Evolutionary conservation across 2,888 invertebrate species (phyloP), one percentile per base, ranked within the genome.

Genomic region (Falcaria lacertinaria): DNA sequence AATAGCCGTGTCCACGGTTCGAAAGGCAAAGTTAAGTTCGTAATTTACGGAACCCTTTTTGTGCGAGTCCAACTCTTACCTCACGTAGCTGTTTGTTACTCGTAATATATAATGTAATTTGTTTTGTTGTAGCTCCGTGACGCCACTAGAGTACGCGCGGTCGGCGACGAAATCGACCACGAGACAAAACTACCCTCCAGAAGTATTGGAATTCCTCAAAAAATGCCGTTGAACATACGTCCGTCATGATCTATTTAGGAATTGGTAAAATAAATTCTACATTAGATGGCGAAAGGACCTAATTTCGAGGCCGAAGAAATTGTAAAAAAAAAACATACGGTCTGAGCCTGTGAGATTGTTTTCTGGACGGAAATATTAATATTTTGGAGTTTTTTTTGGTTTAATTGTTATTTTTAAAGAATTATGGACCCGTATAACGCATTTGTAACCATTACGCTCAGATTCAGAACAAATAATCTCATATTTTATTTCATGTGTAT

Each of bases 171-270:
- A 77, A 13, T 80, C 86, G 0, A 54, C 76, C 0, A 67, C 75
- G 0, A 56, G 80, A 4, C 70, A 69, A 4, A 71, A 78, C 38
- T 86, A 82, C 47, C 84, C 86, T 0, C 55, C 57, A 1, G 81
- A 88, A 56, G 82, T 88, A 0, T 34, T 87, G 7, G 83, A 87
- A 1, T 88, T 89, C 47, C 65, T 89, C 19, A 84, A 84, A 50
- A 87, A 87, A 55, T 85, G 85, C 47, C 84, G 86, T 48, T 85
- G 68, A 73, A 28, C 8, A 33, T 28, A 8, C 2, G 7, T 13
- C 17, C 13, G 15, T 36, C 35, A 7, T 4, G 3, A 37, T 6
- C 14, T 15, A 15, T 22, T 13, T 25, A 37, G 25, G n/a, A 25
- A 37, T 25, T 37, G 37, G 22, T 37, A 5, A 25, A 19, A 13